A percentile compares a stretch with the other conserved stretches of the same genome.
phyloP scores from a whole-genome alignment of 2,113 vertebrate genomes.

The Eulemur rufifrons region DNA sequence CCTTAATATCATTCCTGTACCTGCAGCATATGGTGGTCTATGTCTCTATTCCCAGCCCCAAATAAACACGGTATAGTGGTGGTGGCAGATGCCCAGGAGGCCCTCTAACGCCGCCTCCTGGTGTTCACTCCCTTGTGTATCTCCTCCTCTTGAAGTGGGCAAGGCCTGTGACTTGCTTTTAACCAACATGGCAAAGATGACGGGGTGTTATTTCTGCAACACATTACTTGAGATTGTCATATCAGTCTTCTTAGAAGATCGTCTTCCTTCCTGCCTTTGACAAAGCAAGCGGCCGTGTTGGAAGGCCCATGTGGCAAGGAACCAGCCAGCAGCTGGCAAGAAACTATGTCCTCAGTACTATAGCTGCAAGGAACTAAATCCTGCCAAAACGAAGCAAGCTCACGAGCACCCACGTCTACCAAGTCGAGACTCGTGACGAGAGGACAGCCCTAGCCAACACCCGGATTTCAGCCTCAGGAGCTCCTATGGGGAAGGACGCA shows the following conservation, averaged over 20 bases:
- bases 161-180: neutral
- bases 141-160: fast-evolving
- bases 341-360: neutral
- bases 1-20: neutral
- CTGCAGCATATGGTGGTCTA: neutral
- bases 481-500: neutral
- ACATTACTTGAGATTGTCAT: neutral
- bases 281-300: neutral
- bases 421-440: neutral
- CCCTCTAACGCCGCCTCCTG: fast-evolving
- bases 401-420: neutral
- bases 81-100: neutral
- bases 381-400: neutral
- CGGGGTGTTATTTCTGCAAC: neutral
- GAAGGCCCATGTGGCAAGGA: neutral
- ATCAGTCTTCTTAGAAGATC: neutral
- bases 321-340: neutral
- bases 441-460: neutral
- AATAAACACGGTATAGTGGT: neutral
- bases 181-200: neutral
- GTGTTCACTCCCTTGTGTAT: neutral
- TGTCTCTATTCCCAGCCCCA: neutral
- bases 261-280: neutral
- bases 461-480: neutral
- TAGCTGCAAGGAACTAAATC: neutral